Percentiles rank a stretch among this genome's conserved stretches.
Conservation (phyloP, 2,888 invertebrate species). For the Lepidochitona cinerea region DNA sequence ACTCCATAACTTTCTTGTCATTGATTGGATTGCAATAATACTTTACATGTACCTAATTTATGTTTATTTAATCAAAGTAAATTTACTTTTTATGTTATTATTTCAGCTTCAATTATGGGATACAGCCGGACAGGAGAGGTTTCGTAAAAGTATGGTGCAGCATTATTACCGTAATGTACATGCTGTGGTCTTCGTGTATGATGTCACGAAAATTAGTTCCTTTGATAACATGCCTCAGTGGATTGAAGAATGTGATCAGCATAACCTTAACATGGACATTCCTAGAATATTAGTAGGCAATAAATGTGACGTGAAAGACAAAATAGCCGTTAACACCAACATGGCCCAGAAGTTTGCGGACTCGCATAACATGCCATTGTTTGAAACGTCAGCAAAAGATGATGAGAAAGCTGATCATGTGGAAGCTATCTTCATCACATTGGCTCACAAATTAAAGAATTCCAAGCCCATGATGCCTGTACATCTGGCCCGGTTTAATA, state of each 20-base stretch:
- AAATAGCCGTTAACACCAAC: conserved; percentile 79
- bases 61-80: too few relatives aligned
- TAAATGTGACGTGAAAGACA: conserved; percentile 79
- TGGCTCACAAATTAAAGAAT: conserved; percentile 83
- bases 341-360: conserved; percentile 78
- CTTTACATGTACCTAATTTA: too few relatives aligned
- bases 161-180: conserved; percentile 88
- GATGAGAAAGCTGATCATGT: conserved; percentile 83
- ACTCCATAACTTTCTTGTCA: too few relatives aligned
- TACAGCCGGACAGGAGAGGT: conserved; percentile 86
- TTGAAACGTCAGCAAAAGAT: conserved; percentile 86
- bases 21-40: too few relatives aligned
- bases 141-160: conserved; percentile 84
- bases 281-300: conserved; percentile 85
- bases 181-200: conserved; percentile 89
- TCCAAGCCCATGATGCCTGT: conserved; percentile 76
- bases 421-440: conserved; percentile 85
- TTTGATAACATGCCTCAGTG: conserved; percentile 80
- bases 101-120: conserved; percentile 83
- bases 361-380: conserved; percentile 79
- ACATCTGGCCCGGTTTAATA: conserved; percentile 37
- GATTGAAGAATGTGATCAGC: conserved; percentile 83
- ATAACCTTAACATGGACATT: conserved; percentile 76
- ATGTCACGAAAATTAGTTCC: conserved; percentile 79
- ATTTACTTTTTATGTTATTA: too few relatives aligned